Evolutionary conservation across 2,888 invertebrate genomes (phyloP).

Genomic region (Drosophila niveifrons): DNA sequence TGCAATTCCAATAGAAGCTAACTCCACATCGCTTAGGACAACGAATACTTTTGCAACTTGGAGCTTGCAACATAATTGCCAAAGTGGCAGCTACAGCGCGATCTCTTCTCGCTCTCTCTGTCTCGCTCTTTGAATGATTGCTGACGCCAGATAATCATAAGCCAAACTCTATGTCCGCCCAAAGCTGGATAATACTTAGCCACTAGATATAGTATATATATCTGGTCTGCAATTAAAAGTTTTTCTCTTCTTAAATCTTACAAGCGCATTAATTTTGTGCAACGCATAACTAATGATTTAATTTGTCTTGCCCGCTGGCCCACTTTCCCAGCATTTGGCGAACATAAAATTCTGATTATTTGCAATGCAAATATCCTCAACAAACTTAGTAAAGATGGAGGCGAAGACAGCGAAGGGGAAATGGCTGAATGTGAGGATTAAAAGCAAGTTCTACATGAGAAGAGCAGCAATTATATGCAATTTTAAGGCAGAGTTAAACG

Average conservation of each 20-base stretch:
- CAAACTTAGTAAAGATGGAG: neutral
- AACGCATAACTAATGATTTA: conserved; percentile 77
- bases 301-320: conserved; percentile 50
- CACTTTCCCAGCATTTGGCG: conserved; percentile 49
- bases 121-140: conserved; percentile 3
- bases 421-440: conserved; percentile 37
- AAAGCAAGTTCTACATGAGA: conserved; percentile 36
- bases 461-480: conserved; percentile 17
- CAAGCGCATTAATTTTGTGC: conserved; percentile 65
- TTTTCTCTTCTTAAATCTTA: conserved; percentile 40
- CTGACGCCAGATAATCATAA: conserved; percentile 4
- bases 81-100: conserved; percentile 7
- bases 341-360: conserved; percentile 73
- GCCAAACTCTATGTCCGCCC: neutral
- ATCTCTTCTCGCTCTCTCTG: conserved; percentile 2
- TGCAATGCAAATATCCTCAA: conserved; percentile 72
- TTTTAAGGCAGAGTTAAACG: conserved; percentile 8
- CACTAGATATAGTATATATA: neutral
- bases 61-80: conserved; percentile 21
- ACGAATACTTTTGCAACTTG: conserved; percentile 16
- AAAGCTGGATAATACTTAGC: neutral
- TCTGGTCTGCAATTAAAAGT: conserved; percentile 61
- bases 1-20: conserved; percentile 55
- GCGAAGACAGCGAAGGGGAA: neutral
- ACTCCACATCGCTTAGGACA: conserved; percentile 19